Base-by-base conservation (phyloP, 2,888 invertebrate genomes). In the Luffia ferchaultella region DNA sequence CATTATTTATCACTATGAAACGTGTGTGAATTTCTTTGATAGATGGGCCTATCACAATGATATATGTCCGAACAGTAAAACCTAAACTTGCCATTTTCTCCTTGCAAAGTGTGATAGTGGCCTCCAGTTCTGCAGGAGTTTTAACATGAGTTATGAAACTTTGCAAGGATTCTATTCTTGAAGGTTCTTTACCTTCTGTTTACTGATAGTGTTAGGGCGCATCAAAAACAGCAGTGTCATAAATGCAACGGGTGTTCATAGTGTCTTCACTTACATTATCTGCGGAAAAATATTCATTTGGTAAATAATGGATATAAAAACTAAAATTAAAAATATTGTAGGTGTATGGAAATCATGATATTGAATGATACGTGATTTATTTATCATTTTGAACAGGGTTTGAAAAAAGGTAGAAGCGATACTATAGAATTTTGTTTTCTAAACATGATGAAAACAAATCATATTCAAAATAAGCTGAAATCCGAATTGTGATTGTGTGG, bases 101-200 rank as follows among this genome's bases (percentile, higher is more conserved):
- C 30, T 12, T 45, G 5, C 19, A 2, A 15, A 12, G 45, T 18
- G 45, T 12, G 2, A 45, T 18, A 12, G 18, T n/a, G 5, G 15
- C 18, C n/a, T 45, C 45, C 18, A 45, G 5, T 7, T 45, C 18
- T 15, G 18, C 45, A 18, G 19, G 5, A 18, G 16, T 45, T 45
- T 45, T 45, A 2, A 45, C 19, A 5, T 45, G 45, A n/a, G 45
- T 45, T 5, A 45, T 18, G 18, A 45, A 45, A 17, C 45, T 18
- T 18, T 45, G 16, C 17, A 16, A 18, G 5, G 17, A 7, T 18
- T 45, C 45, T 17, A 7, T 12, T 17, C 17, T 18, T n/a, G 45
- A 45, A 3, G 45, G 45, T 7, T 12, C n/a, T 45, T 18, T 7
- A 15, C 5, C 18, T 45, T 16, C 15, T 16, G 17, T 15, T 16